Percentiles rank a stretch among this genome's conserved stretches.
Evolutionary conservation across 1,140 invertebrate species (phyloP).

Genomic region (Liolophura sinensis): DNA sequence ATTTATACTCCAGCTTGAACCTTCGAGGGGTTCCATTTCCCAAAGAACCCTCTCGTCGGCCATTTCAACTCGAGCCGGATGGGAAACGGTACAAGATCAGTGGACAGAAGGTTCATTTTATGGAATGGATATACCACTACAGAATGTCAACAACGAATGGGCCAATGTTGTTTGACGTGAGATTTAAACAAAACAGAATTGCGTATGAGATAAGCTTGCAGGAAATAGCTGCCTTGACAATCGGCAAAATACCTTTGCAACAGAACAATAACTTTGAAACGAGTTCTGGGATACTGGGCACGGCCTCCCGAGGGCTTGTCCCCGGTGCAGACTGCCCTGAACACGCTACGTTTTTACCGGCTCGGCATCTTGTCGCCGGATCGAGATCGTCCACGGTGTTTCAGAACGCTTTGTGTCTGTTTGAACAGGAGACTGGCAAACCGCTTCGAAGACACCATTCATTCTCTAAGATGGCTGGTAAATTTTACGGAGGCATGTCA

Average conservation of each 20-base stretch:
- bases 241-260: conserved; percentile 16
- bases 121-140: conserved; percentile 47
- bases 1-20: conserved; percentile 24
- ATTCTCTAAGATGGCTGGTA: conserved; percentile 7
- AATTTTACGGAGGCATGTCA: conserved; percentile 13
- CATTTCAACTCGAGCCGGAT: conserved; percentile 35
- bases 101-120: conserved; percentile 33
- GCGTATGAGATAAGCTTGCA: conserved; percentile 28
- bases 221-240: conserved; percentile 29
- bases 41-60: conserved; percentile 14
- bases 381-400: background rate
- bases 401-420: conserved; percentile 26
- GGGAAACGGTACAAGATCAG: conserved; percentile 41
- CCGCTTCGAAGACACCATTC: conserved; percentile 21
- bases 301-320: conserved; percentile 15
- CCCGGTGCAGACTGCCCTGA: conserved; percentile 33
- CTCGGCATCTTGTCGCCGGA: background rate
- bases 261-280: conserved; percentile 25
- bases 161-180: conserved; percentile 34
- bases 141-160: conserved; percentile 37
- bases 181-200: conserved; percentile 40
- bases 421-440: conserved; percentile 24
- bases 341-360: conserved; percentile 22
- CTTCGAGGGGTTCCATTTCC: conserved; percentile 26
- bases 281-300: conserved; percentile 17